A percentile compares a stretch with the other conserved stretches of the same genome.
phyloP scores from a whole-genome alignment of 2,797 vertebrate species.

The Gambelia wislizenii region DNA sequence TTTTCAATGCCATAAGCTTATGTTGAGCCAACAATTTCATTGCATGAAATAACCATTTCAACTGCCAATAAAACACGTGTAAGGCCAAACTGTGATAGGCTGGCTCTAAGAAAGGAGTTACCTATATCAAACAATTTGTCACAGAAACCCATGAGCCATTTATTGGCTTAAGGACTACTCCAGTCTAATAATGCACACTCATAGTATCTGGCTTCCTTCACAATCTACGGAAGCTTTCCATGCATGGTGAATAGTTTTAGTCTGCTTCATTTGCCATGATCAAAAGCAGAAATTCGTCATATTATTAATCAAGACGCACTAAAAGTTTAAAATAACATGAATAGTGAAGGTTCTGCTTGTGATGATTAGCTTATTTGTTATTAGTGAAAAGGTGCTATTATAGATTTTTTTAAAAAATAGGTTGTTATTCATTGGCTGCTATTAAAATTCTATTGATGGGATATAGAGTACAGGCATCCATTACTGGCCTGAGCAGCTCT shows the following conservation, averaged over 20 bases:
- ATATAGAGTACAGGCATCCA: neutral
- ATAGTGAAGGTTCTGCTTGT: neutral
- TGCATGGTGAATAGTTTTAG: neutral
- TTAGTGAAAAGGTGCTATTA: neutral
- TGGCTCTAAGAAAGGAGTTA: neutral
- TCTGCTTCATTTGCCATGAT: neutral
- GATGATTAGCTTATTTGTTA: neutral
- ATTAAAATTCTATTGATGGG: neutral
- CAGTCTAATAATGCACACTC: neutral
- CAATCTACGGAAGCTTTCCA: neutral
- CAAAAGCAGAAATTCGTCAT: neutral
- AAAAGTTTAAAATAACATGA: neutral
- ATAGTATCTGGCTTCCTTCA: neutral
- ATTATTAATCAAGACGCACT: neutral
- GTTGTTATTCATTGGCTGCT: neutral
- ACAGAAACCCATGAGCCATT: neutral
- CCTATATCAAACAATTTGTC: neutral
- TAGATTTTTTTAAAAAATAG: neutral
- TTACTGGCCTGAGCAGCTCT: neutral
- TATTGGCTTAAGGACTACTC: neutral
- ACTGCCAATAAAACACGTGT: neutral
- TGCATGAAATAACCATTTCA: neutral
- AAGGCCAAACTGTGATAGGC: neutral
- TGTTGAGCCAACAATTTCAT: neutral
- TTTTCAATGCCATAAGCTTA: slow-evolving; percentile 2